These are phyloP conservation scores for Calameuta idolon DNA, from an alignment of 2,888 invertebrate genomes.

Conservation along the genomic window DNA sequence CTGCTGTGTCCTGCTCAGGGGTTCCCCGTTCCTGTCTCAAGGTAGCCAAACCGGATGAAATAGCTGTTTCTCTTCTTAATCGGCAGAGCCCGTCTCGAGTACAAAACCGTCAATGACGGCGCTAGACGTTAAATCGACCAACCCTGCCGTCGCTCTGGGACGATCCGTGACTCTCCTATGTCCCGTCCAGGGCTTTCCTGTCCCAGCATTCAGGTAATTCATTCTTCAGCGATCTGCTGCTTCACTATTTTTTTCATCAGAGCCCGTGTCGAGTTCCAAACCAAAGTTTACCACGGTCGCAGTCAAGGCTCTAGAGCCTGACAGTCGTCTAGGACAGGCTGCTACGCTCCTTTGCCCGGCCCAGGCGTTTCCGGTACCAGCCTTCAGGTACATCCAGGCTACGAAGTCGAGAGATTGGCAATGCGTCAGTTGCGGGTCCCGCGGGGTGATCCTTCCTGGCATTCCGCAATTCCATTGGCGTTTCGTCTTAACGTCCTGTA, in stretches of 20 bases:
- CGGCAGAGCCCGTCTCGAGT: slow-evolving; percentile 70
- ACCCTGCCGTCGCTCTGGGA: slow-evolving; percentile 39
- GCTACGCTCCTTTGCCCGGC: slow-evolving; percentile 76
- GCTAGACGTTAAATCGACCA: slow-evolving; percentile 63
- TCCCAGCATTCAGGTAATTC: slow-evolving; percentile 78
- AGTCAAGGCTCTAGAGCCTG: slow-evolving; percentile 22
- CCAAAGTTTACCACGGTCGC: slow-evolving; percentile 44
- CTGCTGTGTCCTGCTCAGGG: slow-evolving; percentile 54
- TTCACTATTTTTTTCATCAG: slow-evolving; percentile 27
- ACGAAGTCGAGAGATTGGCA: background rate
- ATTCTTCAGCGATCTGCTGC: slow-evolving; percentile 7
- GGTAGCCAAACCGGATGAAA: slow-evolving; percentile 24
- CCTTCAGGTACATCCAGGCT: slow-evolving; percentile 65
- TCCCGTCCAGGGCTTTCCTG: slow-evolving; percentile 82
- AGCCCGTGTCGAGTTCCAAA: slow-evolving; percentile 49
- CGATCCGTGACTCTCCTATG: slow-evolving; percentile 72
- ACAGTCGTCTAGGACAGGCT: slow-evolving; percentile 17
- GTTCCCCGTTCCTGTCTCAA: slow-evolving; percentile 52
- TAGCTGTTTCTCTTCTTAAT: slow-evolving; percentile 9
- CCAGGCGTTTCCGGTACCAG: slow-evolving; percentile 74
- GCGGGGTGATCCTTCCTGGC: background rate
- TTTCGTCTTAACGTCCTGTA: background rate
- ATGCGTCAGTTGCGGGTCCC: background rate
- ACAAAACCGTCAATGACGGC: slow-evolving; percentile 70
- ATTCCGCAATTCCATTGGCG: background rate